Percentiles rank a stretch among this genome's conserved stretches.
These are phyloP conservation scores for Xanthostigma xanthostigma DNA, from an alignment of 2,888 invertebrate genomes.

Conservation along the genomic window DNA sequence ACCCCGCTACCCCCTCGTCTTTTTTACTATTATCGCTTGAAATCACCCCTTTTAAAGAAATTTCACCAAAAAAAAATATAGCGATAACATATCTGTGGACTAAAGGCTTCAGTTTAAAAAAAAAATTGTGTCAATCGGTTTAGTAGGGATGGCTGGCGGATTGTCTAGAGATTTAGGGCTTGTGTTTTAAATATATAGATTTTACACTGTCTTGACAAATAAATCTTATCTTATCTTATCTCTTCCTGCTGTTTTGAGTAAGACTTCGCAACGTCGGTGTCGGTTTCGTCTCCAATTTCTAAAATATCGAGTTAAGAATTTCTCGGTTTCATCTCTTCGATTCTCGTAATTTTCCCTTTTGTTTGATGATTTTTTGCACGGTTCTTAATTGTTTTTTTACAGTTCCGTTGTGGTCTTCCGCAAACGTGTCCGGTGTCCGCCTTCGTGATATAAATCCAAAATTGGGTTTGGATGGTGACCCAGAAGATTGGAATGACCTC, in stretches of 20 bases:
- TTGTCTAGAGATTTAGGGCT: too few species aligned
- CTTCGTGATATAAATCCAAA: slow-evolving; percentile 37
- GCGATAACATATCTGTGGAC: too few species aligned
- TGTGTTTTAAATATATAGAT: too few species aligned
- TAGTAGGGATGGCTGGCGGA: too few species aligned
- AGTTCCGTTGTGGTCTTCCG: slow-evolving; percentile 48
- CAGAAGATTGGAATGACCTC: slow-evolving; percentile 60
- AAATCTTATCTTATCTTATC: too few species aligned
- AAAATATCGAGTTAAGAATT: neutral
- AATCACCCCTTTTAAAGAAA: too few species aligned
- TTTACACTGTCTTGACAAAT: too few species aligned
- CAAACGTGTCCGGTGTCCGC: slow-evolving; percentile 43
- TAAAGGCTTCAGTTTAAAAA: too few species aligned
- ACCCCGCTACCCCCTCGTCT: too few species aligned
- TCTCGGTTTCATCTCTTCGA: neutral
- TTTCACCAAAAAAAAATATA: too few species aligned
- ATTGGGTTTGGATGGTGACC: slow-evolving; percentile 36
- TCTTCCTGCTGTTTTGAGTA: neutral
- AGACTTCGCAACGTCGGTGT: neutral
- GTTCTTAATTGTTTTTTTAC: slow-evolving; percentile 1
- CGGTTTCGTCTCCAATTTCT: neutral
- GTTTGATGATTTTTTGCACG: neutral
- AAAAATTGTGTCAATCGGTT: too few species aligned
- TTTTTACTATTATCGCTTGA: too few species aligned
- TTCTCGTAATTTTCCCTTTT: slow-evolving; percentile 5